phyloP scores from a whole-genome alignment of 2,113 vertebrate genomes.

The Sardina pilchardus region DNA sequence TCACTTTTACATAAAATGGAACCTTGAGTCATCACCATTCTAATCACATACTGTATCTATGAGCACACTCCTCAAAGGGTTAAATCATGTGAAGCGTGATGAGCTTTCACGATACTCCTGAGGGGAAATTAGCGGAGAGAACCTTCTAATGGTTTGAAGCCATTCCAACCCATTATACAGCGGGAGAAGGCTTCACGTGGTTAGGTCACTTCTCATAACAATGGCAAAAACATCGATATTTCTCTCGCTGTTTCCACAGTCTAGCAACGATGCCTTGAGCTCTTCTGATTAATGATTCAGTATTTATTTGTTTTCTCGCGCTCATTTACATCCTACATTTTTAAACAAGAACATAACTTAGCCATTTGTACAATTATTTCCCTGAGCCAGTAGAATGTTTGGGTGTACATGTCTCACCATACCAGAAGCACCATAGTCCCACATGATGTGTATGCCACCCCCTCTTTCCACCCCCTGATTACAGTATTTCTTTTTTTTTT shows the following conservation, averaged over 20 bases:
- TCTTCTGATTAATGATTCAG: slow-evolving; percentile 10
- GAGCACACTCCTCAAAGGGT: neutral
- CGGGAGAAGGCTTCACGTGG: neutral
- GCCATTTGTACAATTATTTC: neutral
- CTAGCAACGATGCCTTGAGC: neutral
- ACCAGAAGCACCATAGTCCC: neutral
- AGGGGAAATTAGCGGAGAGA: neutral
- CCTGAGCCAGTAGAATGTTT: neutral
- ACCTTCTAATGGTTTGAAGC: slow-evolving; percentile 4
- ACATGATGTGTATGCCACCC: neutral
- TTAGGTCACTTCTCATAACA: neutral
- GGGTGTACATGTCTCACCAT: neutral
- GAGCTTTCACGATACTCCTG: neutral
- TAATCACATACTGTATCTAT: neutral
- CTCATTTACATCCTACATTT: slow-evolving; percentile 10
- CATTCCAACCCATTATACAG: neutral
- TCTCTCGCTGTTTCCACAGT: neutral
- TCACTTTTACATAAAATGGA: no score
- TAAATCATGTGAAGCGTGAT: neutral
- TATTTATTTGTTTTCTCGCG: neutral
- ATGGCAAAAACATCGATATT: slow-evolving; percentile 11
- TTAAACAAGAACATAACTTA: neutral
- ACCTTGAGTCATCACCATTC: no score
- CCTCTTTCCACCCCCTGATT: neutral
- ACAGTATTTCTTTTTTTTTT: neutral